Conservation (phyloP, 2,113 vertebrate species). For the Sceloporus tristichus region DNA sequence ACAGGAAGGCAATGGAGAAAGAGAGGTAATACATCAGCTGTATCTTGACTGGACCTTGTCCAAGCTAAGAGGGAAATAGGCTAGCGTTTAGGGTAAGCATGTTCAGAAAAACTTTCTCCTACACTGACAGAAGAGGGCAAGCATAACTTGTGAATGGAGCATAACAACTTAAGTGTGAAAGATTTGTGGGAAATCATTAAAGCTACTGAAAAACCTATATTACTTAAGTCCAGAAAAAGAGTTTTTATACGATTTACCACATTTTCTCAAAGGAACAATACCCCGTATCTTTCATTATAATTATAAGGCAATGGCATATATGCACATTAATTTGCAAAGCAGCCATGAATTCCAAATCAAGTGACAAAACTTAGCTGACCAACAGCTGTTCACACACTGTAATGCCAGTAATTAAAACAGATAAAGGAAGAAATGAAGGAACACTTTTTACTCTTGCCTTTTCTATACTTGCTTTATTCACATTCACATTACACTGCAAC, state of each 20-base stretch:
- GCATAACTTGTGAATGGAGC: background rate
- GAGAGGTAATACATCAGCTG: background rate
- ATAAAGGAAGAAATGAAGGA: slow-evolving; percentile 31
- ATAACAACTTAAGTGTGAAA: background rate
- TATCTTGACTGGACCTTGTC: background rate
- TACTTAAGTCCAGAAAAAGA: background rate
- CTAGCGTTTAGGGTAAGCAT: background rate
- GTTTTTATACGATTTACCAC: slow-evolving; percentile 3
- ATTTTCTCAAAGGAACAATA: slow-evolving; percentile 23
- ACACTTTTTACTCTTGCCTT: background rate
- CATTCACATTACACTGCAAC: background rate
- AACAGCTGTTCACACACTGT: background rate
- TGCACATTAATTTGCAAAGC: slow-evolving; percentile 2
- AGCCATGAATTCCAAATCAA: background rate
- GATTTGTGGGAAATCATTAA: background rate
- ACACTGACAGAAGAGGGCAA: background rate
- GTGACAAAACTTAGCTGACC: slow-evolving; percentile 13
- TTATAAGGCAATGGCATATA: background rate
- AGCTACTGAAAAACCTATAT: background rate
- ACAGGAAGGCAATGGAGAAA: background rate
- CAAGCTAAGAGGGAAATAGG: background rate
- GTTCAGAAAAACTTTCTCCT: background rate
- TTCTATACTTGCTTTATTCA: slow-evolving; percentile 23
- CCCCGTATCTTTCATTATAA: background rate
- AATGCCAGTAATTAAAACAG: slow-evolving; percentile 30